These are phyloP conservation scores for Trachelus tabidus DNA, from an alignment of 2,888 invertebrate species.

Conservation along the genomic window DNA sequence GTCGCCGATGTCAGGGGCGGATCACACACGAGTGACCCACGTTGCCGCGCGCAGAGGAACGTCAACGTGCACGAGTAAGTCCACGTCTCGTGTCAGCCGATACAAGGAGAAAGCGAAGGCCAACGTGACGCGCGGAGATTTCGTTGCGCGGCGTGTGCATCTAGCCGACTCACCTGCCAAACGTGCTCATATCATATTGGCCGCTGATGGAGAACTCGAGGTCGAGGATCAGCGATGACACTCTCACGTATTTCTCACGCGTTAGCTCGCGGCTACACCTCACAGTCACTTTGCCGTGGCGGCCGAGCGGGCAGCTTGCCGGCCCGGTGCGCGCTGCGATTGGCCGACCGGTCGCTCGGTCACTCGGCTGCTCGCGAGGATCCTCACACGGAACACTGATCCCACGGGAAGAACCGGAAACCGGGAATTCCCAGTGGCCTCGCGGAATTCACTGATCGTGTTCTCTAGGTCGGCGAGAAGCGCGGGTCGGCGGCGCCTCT, in stretches of 20 bases:
- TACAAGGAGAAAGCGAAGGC: background rate
- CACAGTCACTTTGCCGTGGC: background rate
- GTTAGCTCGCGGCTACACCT: background rate
- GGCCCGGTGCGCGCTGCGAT: background rate
- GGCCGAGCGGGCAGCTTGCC: background rate
- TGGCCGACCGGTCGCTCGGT: background rate
- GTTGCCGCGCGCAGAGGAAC: background rate
- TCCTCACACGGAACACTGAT: background rate
- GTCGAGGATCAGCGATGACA: constrained; percentile 23
- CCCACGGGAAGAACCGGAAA: background rate
- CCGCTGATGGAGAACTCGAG: constrained; percentile 34
- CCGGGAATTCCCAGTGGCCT: background rate
- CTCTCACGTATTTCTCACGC: constrained; percentile 28
- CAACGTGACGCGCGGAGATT: background rate
- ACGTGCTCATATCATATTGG: constrained; percentile 64
- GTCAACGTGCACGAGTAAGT: background rate
- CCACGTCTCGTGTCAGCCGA: background rate
- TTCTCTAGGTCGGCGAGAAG: background rate
- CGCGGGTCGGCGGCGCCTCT: background rate
- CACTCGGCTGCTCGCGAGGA: background rate
- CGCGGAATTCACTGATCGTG: background rate
- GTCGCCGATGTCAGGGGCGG: background rate
- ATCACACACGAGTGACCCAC: background rate
- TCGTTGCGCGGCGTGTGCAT: background rate
- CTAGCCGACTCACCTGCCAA: constrained; percentile 60